These are phyloP conservation scores for Lepas anatifera DNA, from an alignment of 2,888 invertebrate species.

Conservation along the genomic window DNA sequence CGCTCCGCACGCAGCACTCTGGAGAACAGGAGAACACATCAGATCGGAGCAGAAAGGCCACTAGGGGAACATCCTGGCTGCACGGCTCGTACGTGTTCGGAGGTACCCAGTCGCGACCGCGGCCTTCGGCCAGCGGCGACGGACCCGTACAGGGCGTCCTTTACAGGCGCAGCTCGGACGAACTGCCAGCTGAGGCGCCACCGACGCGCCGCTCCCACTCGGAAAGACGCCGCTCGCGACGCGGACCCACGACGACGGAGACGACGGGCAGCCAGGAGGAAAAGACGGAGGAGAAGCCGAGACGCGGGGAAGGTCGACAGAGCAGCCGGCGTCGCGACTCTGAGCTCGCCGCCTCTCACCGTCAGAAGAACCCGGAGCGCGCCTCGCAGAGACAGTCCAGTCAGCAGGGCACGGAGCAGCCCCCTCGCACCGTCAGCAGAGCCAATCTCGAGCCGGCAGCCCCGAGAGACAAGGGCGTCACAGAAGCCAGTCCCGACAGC, in stretches of 20 bases:
- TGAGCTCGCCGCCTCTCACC: neutral
- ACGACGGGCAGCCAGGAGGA: neutral
- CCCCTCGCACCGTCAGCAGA: neutral
- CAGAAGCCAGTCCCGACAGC: neutral
- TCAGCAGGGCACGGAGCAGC: neutral
- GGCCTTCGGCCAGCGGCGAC: neutral
- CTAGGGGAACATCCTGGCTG: neutral
- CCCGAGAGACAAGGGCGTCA: neutral
- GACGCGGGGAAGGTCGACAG: neutral
- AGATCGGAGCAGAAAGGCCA: neutral
- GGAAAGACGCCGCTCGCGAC: neutral
- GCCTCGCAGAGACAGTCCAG: neutral
- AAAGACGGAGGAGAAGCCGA: neutral
- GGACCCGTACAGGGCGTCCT: neutral
- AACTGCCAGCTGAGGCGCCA: neutral
- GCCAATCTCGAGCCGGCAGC: neutral
- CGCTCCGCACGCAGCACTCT: neutral
- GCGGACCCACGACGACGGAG: too few relatives aligned
- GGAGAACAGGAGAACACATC: neutral
- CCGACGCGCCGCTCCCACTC: neutral
- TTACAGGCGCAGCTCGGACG: neutral
- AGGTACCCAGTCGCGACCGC: neutral
- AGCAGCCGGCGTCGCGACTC: neutral
- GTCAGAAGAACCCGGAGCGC: neutral
- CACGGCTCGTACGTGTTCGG: neutral